Base-by-base conservation (phyloP, 2,888 invertebrate species). In the Anoncus sp. region DNA sequence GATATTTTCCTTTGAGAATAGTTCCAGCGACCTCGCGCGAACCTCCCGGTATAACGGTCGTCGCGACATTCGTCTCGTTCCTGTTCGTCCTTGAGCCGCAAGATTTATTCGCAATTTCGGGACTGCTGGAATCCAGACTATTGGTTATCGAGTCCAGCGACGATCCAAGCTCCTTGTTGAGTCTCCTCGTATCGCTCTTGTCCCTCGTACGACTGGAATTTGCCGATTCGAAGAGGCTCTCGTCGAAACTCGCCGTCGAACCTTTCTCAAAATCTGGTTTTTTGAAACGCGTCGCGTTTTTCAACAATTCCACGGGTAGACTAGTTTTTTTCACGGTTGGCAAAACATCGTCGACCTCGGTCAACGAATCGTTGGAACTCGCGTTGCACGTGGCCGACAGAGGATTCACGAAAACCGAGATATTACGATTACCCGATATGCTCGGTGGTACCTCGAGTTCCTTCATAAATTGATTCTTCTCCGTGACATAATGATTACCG, bases 401-500 rank as follows among this genome's bases (percentile, higher is more conserved):
- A 4, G 94, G 94, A 85, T 96, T 96, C 51, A 96, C 94, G 70
- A 95, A 93, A 47, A 96, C 93, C 6, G 94, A 93, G 20, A 95
- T 94, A 73, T 93, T 93, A 18, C 92, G 81, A 86, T 87, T 93
- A 82, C 87, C 91, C 27, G 92, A 92, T 83, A 92, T 91, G 79
- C 91, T 91, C 2, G 92, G 91, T 12, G 92, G 92, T 12, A 93
- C 90, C 81, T 93, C 93, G 16, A 92, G 90, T 67, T 92, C 92
- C 76, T 92, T 87, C 85, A 90, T 88, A 65, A 88, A 87, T 40
- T 91, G 87, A 84, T 91, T 91, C 67, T 88, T 90, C 66, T 92
- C 92, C 0, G 92, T 92, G 2, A 92, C 89, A 71, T 92, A 92
- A 16, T 92, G 91, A 67, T 90, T 89, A 4, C 91, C 90, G 71